Evolutionary conservation across 2,888 invertebrate species (phyloP).

Genomic region (Xestia sexstrigata): DNA sequence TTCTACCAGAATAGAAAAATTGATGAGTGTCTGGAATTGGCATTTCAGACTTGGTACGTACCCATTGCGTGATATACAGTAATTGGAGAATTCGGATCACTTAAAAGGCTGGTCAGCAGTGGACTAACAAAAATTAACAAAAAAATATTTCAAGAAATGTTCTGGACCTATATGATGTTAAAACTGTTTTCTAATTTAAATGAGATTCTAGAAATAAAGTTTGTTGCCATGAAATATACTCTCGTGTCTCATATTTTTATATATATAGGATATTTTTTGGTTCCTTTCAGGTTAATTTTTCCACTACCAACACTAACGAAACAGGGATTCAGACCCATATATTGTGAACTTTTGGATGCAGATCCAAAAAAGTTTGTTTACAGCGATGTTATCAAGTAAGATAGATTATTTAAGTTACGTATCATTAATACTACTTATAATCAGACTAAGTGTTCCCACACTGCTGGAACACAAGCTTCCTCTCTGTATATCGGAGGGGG

Average conservation of each 20-base stretch:
- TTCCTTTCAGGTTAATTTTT: slow-evolving; percentile 75
- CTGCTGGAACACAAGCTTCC: background rate
- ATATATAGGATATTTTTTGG: background rate
- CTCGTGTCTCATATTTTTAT: background rate
- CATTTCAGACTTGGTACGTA: slow-evolving; percentile 77
- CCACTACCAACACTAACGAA: slow-evolving; percentile 72
- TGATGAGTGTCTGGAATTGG: slow-evolving; percentile 78
- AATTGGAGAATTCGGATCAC: background rate
- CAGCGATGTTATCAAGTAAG: slow-evolving; percentile 86
- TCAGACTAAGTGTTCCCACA: background rate
- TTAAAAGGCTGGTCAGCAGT: background rate
- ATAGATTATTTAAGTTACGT: slow-evolving; percentile 14
- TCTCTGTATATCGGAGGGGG: background rate
- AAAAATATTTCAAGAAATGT: background rate
- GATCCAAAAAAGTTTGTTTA: slow-evolving; percentile 91
- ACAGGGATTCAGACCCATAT: slow-evolving; percentile 89
- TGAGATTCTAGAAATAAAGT: background rate
- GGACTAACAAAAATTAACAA: background rate
- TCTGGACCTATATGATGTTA: background rate
- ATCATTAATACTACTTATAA: background rate
- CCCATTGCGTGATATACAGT: slow-evolving; percentile 3
- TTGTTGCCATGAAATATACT: background rate
- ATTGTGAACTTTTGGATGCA: slow-evolving; percentile 88
- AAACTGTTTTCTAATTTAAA: slow-evolving; percentile 1
- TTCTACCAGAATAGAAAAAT: slow-evolving; percentile 90